phyloP scores from a whole-genome alignment of 2,888 invertebrate species.

The Platycheirus albimanus region DNA sequence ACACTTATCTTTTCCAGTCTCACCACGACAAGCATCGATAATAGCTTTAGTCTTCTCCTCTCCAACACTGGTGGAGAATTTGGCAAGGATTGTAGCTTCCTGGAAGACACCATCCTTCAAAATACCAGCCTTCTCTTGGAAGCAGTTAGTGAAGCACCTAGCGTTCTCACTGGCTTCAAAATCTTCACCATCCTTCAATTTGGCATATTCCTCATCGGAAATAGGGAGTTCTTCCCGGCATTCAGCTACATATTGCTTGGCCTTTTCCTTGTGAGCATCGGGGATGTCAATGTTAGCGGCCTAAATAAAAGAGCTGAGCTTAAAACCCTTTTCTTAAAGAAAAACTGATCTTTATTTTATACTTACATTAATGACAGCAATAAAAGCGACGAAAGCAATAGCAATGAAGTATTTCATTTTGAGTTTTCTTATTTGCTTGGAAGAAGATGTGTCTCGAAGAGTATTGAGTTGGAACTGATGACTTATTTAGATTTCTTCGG shows the following conservation, averaged over 20 bases:
- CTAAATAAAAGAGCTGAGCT: constrained; percentile 1
- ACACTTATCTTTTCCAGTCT: constrained; percentile 77
- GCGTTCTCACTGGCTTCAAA: constrained; percentile 74
- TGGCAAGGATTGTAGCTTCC: constrained; percentile 71
- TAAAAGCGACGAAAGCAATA: constrained; percentile 75
- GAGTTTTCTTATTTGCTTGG: constrained; percentile 19
- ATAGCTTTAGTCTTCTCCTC: constrained; percentile 76
- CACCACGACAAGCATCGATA: constrained; percentile 76
- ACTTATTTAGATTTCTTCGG: neutral
- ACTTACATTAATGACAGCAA: constrained; percentile 76
- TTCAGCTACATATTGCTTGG: constrained; percentile 69
- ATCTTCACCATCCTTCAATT: constrained; percentile 77
- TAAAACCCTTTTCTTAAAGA: neutral
- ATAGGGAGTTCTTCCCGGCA: constrained; percentile 75
- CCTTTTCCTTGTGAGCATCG: constrained; percentile 78
- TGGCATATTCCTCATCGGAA: constrained; percentile 75
- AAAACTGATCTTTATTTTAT: neutral
- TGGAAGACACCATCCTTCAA: constrained; percentile 77
- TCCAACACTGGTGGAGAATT: constrained; percentile 75
- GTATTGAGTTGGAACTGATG: constrained; percentile 62
- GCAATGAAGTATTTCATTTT: constrained; percentile 78
- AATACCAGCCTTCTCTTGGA: constrained; percentile 79
- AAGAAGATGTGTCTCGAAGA: constrained; percentile 42
- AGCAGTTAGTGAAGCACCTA: constrained; percentile 80
- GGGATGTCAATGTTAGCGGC: constrained; percentile 56